Conservation (phyloP, 2,797 vertebrate genomes). For the Liasis olivaceus region DNA sequence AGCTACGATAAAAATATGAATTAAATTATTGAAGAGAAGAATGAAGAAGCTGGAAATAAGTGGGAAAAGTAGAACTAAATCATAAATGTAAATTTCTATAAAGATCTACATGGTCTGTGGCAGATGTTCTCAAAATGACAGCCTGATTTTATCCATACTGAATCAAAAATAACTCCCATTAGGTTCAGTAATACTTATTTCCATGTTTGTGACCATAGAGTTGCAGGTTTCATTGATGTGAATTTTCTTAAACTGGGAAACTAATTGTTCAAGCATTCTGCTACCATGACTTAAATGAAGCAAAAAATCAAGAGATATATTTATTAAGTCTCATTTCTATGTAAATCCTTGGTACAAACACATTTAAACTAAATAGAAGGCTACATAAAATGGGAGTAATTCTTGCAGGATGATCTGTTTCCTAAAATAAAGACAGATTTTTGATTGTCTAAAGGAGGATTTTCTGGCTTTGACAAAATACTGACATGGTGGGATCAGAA, state of each 20-base stretch:
- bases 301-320: not conserved
- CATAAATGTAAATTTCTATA: not conserved
- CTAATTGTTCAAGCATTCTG: not conserved
- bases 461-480: no score
- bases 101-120: not conserved
- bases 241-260: not conserved
- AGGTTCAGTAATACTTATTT: not conserved
- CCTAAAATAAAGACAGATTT: not conserved
- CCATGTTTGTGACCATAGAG: not conserved
- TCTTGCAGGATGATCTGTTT: not conserved
- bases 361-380: not conserved
- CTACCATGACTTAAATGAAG: not conserved
- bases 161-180: not conserved
- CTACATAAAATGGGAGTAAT: not conserved
- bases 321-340: not conserved
- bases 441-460: not conserved
- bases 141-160: not conserved
- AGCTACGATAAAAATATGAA: not conserved
- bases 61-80: not conserved
- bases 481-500: not conserved
- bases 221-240: not conserved
- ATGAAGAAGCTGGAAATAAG: not conserved
- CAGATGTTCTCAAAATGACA: not conserved
- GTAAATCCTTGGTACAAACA: not conserved
- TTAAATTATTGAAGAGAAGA: not conserved